Base-by-base conservation (phyloP, 2,888 invertebrate genomes). In the Agapetus fuscipes region DNA sequence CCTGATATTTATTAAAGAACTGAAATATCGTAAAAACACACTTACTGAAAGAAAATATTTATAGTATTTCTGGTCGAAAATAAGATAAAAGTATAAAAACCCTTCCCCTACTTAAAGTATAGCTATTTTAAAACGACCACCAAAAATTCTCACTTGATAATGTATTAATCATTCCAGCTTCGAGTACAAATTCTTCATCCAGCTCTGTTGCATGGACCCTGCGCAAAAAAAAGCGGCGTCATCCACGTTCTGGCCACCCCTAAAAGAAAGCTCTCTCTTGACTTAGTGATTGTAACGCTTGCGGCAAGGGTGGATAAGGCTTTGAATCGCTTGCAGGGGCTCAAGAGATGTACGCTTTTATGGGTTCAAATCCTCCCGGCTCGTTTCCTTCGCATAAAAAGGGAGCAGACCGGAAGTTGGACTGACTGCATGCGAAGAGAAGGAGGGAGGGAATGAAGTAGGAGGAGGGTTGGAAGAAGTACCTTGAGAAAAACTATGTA, bases 361-460 rank as follows among this genome's bases (percentile, higher is more conserved):
- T 20, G 5, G 9, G 20, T 4, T 6, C 9, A 9, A 6, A 4
- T 20, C 9, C 20, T 4, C 9, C 28, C 28, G 39, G 36, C 30
- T 25, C 31, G 31, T 35, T 34, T 41, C 34, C 33, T 29, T 16
- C 38, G 41, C 33, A 40, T 30, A 39, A 35, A 36, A 41, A 42
- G 41, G 43, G 43, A 34, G 37, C 34, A 37, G 43, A 42, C 47
- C 47, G 47, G 47, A 47, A 43, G 44, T 47, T 29, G 43, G 44
- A 39, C 39, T 47, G 47, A 44, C 47, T 47, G 44, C 41, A 40
- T 34, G 41, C 12, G 41, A 11, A 3, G 16, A 10, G 17, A 16
- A 24, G 39, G 24, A 14, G 39, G 28, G 30, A 6, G 17, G 24
- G 13, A 26, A 10, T 20, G 11, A 34, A 12, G 28, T 11, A 17